Conservation (phyloP, 2,888 invertebrate species). For the Epinotia bilunana region DNA sequence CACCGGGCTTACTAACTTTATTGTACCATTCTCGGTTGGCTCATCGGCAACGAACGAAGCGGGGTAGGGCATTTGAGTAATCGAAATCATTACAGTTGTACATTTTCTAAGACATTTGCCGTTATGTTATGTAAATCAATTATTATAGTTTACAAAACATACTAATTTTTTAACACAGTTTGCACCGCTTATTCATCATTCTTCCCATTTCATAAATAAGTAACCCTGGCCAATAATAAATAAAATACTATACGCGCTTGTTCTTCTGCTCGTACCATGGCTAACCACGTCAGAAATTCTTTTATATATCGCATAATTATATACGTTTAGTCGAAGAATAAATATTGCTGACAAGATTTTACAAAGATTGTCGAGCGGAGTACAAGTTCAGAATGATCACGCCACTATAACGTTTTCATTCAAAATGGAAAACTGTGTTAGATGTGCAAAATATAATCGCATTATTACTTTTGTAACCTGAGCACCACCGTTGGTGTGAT, state of each 20-base stretch:
- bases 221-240: background rate
- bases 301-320: background rate
- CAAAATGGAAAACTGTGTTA: no score
- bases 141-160: no score
- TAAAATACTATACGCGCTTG: background rate
- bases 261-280: background rate
- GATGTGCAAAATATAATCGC: no score
- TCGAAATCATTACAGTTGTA: background rate
- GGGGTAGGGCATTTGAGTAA: background rate
- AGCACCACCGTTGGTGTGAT: no score
- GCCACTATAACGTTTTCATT: no score
- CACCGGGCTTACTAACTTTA: conserved; percentile 18
- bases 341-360: no score
- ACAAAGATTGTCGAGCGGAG: no score
- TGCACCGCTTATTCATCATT: background rate
- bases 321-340: no score
- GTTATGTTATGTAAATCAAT: no score
- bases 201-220: background rate
- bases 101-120: background rate
- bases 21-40: background rate
- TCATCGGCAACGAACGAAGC: background rate
- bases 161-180: background rate
- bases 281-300: background rate
- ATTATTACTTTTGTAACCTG: no score
- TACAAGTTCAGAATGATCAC: no score